Evolutionary conservation across 2,888 invertebrate genomes (phyloP).

Genomic region (Harpalus rufipes): DNA sequence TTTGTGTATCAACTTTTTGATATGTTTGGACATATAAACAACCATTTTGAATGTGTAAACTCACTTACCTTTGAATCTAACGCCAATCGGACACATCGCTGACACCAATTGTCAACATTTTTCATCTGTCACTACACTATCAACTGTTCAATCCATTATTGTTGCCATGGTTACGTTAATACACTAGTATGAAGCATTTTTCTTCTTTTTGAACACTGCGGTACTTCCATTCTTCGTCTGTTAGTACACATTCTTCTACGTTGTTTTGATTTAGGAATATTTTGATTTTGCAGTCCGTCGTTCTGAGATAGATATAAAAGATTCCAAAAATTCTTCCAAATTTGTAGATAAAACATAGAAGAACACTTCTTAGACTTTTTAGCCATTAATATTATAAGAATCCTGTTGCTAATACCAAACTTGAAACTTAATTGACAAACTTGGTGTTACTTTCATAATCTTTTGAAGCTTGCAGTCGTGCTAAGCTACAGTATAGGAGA

Average conservation of each 20-base stretch:
- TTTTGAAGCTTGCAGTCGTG: not conserved
- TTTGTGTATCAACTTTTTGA: too few relatives aligned
- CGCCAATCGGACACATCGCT: too few relatives aligned
- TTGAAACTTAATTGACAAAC: not conserved
- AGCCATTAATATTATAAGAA: not conserved
- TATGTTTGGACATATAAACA: too few relatives aligned
- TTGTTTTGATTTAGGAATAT: too few relatives aligned
- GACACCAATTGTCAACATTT: too few relatives aligned
- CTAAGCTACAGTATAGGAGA: not conserved
- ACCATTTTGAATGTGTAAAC: too few relatives aligned
- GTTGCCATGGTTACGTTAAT: not conserved
- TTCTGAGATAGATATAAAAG: not conserved
- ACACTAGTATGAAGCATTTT: not conserved
- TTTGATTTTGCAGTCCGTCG: not conserved
- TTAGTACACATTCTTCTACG: not conserved
- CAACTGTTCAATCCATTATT: not conserved
- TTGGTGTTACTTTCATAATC: constrained; percentile 8
- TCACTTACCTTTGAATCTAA: too few relatives aligned
- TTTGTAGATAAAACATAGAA: not conserved
- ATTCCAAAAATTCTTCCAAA: constrained; percentile 6
- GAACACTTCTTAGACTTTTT: not conserved
- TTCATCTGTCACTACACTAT: not conserved
- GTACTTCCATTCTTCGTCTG: not conserved
- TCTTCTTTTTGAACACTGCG: not conserved
- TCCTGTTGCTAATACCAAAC: not conserved